Conservation (phyloP, 2,113 vertebrate species). For the Arothron firmamentum region DNA sequence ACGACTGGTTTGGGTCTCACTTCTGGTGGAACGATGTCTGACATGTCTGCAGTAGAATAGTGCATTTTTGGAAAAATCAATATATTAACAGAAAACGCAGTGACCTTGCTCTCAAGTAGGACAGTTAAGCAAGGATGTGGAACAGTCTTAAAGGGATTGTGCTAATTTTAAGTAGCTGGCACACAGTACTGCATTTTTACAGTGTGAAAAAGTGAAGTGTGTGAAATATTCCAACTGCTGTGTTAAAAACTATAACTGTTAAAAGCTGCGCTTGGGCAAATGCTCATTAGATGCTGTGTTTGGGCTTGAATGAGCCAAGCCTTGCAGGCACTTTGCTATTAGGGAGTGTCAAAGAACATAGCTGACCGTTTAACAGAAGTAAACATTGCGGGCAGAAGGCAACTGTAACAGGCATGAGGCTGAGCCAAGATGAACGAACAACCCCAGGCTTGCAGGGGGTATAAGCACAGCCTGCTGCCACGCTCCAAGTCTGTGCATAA, state of each 20-base stretch:
- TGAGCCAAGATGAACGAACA: conserved; percentile 17
- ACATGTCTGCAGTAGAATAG: conserved; percentile 81
- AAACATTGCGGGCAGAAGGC: conserved; percentile 44
- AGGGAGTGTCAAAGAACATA: not conserved
- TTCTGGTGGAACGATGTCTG: conserved; percentile 89
- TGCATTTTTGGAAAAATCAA: conserved; percentile 2
- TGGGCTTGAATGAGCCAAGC: no score
- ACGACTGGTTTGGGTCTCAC: conserved; percentile 87
- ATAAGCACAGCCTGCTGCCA: conserved; percentile 36
- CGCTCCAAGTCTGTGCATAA: conserved; percentile 7
- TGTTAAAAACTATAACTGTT: not conserved
- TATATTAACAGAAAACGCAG: not conserved
- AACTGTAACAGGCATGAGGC: conserved; percentile 21
- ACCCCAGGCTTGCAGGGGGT: conserved; percentile 16
- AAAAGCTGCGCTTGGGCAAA: no score
- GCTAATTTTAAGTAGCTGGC: not conserved
- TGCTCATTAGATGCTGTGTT: no score
- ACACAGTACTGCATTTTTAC: no score
- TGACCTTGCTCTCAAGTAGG: conserved; percentile 30
- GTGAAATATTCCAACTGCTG: not conserved
- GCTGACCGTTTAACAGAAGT: not conserved
- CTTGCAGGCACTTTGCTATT: no score
- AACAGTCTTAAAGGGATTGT: not conserved
- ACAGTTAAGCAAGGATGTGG: conserved; percentile 13
- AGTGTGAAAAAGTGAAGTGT: no score